A percentile compares a stretch with the other conserved stretches of the same genome.
These are phyloP conservation scores for Hypercompe scribonia DNA, from an alignment of 2,888 invertebrate species.

Conservation along the genomic window DNA sequence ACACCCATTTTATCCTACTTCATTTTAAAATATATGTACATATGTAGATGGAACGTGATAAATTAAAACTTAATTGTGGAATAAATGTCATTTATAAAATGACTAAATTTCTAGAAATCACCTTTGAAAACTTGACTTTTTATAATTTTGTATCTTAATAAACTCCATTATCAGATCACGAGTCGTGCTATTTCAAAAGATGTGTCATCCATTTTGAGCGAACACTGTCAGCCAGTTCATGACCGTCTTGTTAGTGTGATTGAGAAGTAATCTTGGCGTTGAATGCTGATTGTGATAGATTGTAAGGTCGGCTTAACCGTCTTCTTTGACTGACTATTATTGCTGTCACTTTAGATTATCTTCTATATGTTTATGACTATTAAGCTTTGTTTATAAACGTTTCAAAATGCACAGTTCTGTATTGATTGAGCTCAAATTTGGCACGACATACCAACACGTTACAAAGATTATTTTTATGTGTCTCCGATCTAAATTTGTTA, in stretches of 20 bases:
- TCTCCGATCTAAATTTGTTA: too few species aligned
- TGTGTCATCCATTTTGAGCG: not conserved
- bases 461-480: too few species aligned
- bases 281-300: constrained; percentile 1
- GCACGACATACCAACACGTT: too few species aligned
- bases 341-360: not conserved
- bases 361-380: too few species aligned
- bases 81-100: not conserved
- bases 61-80: not conserved
- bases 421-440: too few species aligned
- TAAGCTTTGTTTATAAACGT: too few species aligned
- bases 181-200: not conserved
- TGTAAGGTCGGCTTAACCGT: not conserved
- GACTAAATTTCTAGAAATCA: too few species aligned
- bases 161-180: not conserved
- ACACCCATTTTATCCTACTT: too few species aligned
- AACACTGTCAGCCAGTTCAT: not conserved
- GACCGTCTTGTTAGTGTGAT: not conserved
- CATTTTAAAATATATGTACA: too few species aligned
- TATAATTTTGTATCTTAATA: not conserved
- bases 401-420: too few species aligned
- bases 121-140: not conserved
- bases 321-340: not conserved
- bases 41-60: too few species aligned
- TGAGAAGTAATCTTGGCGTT: not conserved